Evolutionary conservation across 2,113 vertebrate genomes (phyloP).

Genomic region (Nyctereutes procyonoides): DNA sequence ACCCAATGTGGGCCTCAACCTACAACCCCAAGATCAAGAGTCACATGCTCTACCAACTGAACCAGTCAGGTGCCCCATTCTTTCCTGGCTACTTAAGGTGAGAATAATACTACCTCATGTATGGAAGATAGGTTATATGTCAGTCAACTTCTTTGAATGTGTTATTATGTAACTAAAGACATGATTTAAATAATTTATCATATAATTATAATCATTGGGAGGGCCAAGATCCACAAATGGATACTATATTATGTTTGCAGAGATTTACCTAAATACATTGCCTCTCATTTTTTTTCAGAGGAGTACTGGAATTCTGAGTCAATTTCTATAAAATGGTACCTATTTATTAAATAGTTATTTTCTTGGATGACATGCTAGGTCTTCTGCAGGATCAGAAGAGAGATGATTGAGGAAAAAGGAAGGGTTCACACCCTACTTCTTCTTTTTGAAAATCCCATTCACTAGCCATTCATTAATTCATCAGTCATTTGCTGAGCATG

Average conservation of each 20-base stretch:
- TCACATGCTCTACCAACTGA: not conserved
- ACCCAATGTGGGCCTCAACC: not conserved
- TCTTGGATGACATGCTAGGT: not conserved
- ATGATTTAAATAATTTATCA: conserved; percentile 37
- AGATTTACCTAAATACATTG: not conserved
- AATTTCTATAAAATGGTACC: not conserved
- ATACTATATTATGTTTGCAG: not conserved
- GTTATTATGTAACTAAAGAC: conserved; percentile 1
- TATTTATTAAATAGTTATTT: not conserved
- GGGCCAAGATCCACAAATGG: not conserved
- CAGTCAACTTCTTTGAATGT: conserved; percentile 1
- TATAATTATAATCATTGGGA: not conserved
- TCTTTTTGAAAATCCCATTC: not conserved
- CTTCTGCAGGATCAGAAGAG: not conserved
- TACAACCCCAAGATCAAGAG: not conserved
- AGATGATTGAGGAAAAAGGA: not conserved
- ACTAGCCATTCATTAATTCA: not conserved
- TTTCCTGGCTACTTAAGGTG: not conserved
- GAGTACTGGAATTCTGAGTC: not conserved
- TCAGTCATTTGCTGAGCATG: not conserved
- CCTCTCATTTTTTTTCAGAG: not conserved
- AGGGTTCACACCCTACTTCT: not conserved
- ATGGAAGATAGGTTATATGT: not conserved
- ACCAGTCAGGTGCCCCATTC: not conserved
- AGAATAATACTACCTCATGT: not conserved